Evolutionary conservation across 2,888 invertebrate species (phyloP), one percentile per base, ranked within the genome.

Genomic region (Imbricaverruca yamaguchii): DNA sequence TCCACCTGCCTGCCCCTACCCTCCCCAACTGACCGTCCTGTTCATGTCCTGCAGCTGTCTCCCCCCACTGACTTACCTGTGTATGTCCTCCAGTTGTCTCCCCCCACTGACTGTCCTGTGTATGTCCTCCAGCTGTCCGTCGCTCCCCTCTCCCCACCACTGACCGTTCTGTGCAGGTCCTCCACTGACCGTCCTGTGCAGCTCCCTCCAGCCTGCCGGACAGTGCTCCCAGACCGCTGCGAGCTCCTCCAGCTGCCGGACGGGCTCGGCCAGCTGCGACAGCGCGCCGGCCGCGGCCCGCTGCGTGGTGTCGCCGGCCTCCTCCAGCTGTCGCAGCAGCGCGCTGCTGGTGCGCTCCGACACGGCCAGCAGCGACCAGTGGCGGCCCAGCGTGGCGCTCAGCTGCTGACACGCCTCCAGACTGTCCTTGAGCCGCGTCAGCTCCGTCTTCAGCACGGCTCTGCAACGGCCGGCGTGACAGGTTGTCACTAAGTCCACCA

Each of bases 391-490:
- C 18, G 63, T 78, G 21, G 80, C 55, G 23, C 63, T 59, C 77
- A 81, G 56, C 57, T 81, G 59, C 59, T 78, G 81, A 8, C 74
- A 80, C 39, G 74, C 59, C 57, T 81, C 79, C 25, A 77, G 77
- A 53, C 78, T 63, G 56, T 77, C 69, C 57, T 65, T 74, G 10
- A 81, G 77, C 10, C 63, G 74, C 4, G 56, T 81, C 77, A 81
- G 78, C 59, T 81, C 77, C 21, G 61, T 77, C 23, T 81, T 81
- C 78, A 81, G 56, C 80, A 81, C 81, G 18, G 80, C n/a, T 0
- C 81, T 81, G 53, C 15, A 69, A 15, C 11, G 18, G 55, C n/a
- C 56, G 18, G 21, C 63, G 21, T 15, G 18, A 21, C n/a, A n/a
- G 63, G 18, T 9, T 21, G 21, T 39, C 4, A 39, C 39, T 39